Percentiles rank a stretch among this genome's conserved stretches.
Evolutionary conservation across 2,113 vertebrate genomes (phyloP).

Genomic region (Rissa tridactyla): DNA sequence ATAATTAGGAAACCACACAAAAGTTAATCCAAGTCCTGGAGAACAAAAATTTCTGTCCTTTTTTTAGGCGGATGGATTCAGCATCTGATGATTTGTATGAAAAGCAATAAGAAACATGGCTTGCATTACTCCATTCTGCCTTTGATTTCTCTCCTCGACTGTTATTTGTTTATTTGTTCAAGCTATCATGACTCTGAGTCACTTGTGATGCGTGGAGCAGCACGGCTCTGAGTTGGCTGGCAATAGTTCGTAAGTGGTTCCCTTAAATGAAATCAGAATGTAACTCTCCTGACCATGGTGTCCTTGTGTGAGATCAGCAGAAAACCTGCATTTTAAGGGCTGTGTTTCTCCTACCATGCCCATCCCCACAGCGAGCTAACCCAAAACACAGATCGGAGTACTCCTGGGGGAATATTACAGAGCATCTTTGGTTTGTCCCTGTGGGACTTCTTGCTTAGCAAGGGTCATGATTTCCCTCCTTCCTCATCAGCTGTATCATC

Average conservation of each 20-base stretch:
- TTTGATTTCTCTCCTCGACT: constrained; percentile 43
- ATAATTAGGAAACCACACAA: neutral
- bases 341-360: neutral
- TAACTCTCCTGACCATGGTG: neutral
- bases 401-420: neutral
- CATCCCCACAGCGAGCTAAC: neutral
- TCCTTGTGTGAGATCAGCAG: neutral
- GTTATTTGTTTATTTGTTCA: constrained; percentile 39
- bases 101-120: neutral
- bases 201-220: neutral
- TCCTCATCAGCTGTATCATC: neutral
- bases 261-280: neutral
- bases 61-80: neutral
- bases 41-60: neutral
- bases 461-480: neutral
- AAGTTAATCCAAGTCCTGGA: neutral
- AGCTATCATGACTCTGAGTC: constrained; percentile 40
- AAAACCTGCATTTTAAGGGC: neutral
- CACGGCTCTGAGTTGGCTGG: neutral
- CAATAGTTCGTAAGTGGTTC: neutral
- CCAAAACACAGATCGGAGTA: neutral
- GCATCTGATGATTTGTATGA: neutral
- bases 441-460: neutral
- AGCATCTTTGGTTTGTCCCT: neutral
- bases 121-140: constrained; percentile 19